Base-by-base conservation (phyloP, 2,797 vertebrate species). In the Fringilla coelebs region DNA sequence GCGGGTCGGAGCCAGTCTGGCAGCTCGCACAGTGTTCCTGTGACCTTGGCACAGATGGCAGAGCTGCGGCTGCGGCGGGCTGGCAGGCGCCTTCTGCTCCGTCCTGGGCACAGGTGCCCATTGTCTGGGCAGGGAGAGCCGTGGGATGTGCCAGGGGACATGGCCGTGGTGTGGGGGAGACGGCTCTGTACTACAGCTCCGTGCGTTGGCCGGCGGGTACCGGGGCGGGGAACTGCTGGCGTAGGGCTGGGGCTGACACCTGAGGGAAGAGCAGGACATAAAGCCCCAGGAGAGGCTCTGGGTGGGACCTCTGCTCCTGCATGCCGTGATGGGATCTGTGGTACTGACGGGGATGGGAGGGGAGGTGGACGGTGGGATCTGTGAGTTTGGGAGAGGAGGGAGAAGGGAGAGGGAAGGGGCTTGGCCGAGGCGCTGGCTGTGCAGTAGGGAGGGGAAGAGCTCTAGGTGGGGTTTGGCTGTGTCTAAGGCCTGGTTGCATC, bases 1-100 rank as follows among this genome's bases (percentile, higher is more conserved):
- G 71, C 17, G 68, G 89, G 76, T 66, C 36, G 2, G 63, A 49
- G 25, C 81, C 81, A 16, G 85, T 68, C 94, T 91, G 90, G 89
- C 88, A 45, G 79, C 29, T 43, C 0, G 0, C 1, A 43, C 41
- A 19, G 13, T 21, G 78, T 79, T 60, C 70, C 82, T 13, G 72
- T 74, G 93, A 66, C 94, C 94, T 89, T 82, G 93, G 96, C 89
- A 68, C 93, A 91, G 93, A 51, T 73, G 91, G 94, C 75, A 62
- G 58, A 36, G 77, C 81, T 3, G 40, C 11, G 26, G 87, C 91
- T 68, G 28, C 28, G 77, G 73, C 9, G 4, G 26, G 17, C 28
- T 70, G 75, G 71, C 82, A 67, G 71, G 63, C 12, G 3, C 91
- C 85, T 82, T 68, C 89, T 95, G 92, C 83, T 83, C 8, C 0